phyloP scores from a whole-genome alignment of 2,888 invertebrate genomes.

The Chrysolina oricalcia region DNA sequence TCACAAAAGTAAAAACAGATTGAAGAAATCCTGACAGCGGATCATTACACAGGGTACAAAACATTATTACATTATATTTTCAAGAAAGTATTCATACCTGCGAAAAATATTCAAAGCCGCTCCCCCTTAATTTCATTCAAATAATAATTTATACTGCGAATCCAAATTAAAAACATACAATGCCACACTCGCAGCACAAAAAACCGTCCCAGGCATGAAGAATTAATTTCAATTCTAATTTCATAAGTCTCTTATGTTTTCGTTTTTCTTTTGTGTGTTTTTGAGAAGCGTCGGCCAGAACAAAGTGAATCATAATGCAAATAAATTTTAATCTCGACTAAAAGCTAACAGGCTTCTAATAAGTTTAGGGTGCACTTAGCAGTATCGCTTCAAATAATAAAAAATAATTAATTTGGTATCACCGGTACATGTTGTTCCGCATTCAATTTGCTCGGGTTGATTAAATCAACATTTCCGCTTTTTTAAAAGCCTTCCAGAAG shows the following conservation, averaged over 20 bases:
- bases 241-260: slow-evolving; percentile 61
- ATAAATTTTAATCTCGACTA: slow-evolving; percentile 66
- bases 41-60: background rate
- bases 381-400: slow-evolving; percentile 57
- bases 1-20: no score
- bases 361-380: slow-evolving; percentile 58
- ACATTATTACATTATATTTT: background rate
- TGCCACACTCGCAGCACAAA: slow-evolving; percentile 52
- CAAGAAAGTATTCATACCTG: background rate
- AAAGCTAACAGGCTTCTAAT: slow-evolving; percentile 65
- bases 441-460: slow-evolving; percentile 37
- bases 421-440: slow-evolving; percentile 34
- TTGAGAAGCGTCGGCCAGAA: slow-evolving; percentile 56
- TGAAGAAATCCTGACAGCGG: no score
- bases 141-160: slow-evolving; percentile 58
- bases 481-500: slow-evolving; percentile 17
- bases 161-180: slow-evolving; percentile 63
- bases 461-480: slow-evolving; percentile 35
- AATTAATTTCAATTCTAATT: slow-evolving; percentile 64
- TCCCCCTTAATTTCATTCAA: background rate
- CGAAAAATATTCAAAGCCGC: background rate
- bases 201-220: slow-evolving; percentile 42
- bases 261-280: slow-evolving; percentile 62
- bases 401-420: slow-evolving; percentile 59
- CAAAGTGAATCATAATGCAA: slow-evolving; percentile 65